phyloP scores from a whole-genome alignment of 2,113 vertebrate species.

The Craseonycteris thonglongyai region DNA sequence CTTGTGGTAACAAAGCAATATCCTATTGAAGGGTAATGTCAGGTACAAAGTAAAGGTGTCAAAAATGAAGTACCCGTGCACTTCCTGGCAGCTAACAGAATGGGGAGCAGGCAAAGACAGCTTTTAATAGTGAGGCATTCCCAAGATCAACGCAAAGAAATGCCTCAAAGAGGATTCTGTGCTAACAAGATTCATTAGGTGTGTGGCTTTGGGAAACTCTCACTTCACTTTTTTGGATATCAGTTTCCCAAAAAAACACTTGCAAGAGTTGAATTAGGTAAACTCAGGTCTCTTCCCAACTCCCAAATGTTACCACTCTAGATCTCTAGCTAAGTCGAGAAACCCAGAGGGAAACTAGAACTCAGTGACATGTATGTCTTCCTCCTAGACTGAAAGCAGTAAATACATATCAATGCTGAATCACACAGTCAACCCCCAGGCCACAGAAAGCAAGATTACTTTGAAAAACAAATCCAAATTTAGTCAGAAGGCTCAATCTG shows the following conservation, averaged over 20 bases:
- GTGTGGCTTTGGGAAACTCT: not conserved
- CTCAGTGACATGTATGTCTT: not conserved
- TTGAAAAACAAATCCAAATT: conserved; percentile 39
- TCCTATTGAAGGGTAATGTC: conserved; percentile 25
- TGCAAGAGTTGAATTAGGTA: not conserved
- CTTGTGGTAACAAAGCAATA: conserved; percentile 45
- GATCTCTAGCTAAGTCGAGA: not conserved
- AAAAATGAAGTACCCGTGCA: not conserved
- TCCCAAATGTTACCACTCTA: not conserved
- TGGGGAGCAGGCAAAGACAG: not conserved
- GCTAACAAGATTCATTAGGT: not conserved
- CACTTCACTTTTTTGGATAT: not conserved
- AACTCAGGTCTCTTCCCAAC: not conserved
- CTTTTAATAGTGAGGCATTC: not conserved
- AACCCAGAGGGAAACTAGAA: not conserved
- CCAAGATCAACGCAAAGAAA: not conserved
- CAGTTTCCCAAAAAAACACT: not conserved
- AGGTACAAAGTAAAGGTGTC: conserved; percentile 49
- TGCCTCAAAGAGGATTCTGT: not conserved
- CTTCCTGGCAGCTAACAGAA: conserved; percentile 24
- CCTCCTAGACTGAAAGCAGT: not conserved
- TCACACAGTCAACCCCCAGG: not conserved
- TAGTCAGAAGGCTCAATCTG: not conserved
- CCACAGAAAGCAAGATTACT: not conserved
- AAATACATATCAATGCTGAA: not conserved